Evolutionary conservation across 2,888 invertebrate species (phyloP), one percentile per base, ranked within the genome.

Genomic region (Brachyptera putata): DNA sequence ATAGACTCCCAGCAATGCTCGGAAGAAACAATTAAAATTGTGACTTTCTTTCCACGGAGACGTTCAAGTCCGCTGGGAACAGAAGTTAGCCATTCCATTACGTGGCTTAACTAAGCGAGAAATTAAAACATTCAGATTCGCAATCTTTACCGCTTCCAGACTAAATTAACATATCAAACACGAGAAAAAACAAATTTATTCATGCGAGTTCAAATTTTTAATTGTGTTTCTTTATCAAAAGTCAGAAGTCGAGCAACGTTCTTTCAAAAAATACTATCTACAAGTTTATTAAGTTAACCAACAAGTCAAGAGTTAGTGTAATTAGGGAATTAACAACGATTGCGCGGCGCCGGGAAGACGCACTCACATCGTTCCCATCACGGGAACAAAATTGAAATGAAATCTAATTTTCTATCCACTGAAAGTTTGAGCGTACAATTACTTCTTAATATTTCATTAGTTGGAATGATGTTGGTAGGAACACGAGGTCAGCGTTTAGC

Each of bases 21-120:
- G n/a, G n/a, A n/a, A n/a, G n/a, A n/a, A n/a, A n/a, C n/a, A n/a
- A n/a, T n/a, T n/a, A n/a, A n/a, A n/a, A n/a, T n/a, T n/a, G n/a
- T n/a, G n/a, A n/a, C n/a, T n/a, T n/a, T n/a, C n/a, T n/a, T n/a
- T n/a, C n/a, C n/a, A n/a, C n/a, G n/a, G n/a, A 46, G 5, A 24
- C 22, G 1, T 21, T 46, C 24, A 24, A 21, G 11, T 11, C 56
- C 25, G 25, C 56, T 56, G 24, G 25, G 22, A 4, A 37, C 14
- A 7, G 26, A 48, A 46, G 48, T 58, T 36, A 25, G 36, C 30
- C 58, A 53, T 37, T 37, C 53, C 56, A 61, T 61, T 56, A 56
- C 37, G 26, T 34, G 13, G 58, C 53, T 48, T 55, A 61, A 61
- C 61, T 57, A 61, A 61, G 58, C 43, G 48, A 37, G 25, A 61